Evolutionary conservation across 2,113 vertebrate genomes (phyloP), one percentile per base, ranked within the genome.

Genomic region (Cathartes aura): DNA sequence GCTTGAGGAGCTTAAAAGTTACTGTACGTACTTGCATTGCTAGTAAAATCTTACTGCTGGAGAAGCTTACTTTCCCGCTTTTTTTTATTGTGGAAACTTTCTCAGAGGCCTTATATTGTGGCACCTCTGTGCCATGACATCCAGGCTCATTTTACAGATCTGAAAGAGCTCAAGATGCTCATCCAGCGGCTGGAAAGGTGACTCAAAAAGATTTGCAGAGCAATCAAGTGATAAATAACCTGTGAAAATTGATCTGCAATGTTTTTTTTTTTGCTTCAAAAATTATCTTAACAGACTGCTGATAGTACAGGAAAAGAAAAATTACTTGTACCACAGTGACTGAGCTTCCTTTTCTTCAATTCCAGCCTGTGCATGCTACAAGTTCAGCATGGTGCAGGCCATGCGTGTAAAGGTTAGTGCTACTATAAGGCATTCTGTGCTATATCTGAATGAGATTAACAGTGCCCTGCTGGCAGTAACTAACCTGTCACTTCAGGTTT

Each of bases 351-450:
- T 66, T 67, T 36, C 15, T 72, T 64, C 29, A 19, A 2, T 72
- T 85, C 34, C 27, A 64, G n/a, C 5, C 18, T 45, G 29, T 15
- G 21, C n/a, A 22, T 43, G 18, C 34, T 87, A 40, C n/a, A 74
- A 52, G 9, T 59, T 93, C 32, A 59, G 18, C 30, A 45, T 23
- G 30, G 27, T 42, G 15, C 50, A 85, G 12, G 9, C 8, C 24
- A 17, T 0, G 0, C 2, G 0, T 42, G 4, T 74, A 43, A 73
- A 66, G 4, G 8, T 79, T 21, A 36, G 42, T 53, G 50, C 19
- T 67, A 22, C 30, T 42, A 29, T 59, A 63, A 48, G 24, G 30
- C 9, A 59, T 63, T 68, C 22, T 73, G 13, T 74, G 15, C n/a
- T 55, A 6, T 22, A 63, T 38, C 34, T 88, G 34, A 73, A 10